These are phyloP conservation scores for Bufo gargarizans DNA, from an alignment of 2,113 vertebrate species.

Conservation along the genomic window DNA sequence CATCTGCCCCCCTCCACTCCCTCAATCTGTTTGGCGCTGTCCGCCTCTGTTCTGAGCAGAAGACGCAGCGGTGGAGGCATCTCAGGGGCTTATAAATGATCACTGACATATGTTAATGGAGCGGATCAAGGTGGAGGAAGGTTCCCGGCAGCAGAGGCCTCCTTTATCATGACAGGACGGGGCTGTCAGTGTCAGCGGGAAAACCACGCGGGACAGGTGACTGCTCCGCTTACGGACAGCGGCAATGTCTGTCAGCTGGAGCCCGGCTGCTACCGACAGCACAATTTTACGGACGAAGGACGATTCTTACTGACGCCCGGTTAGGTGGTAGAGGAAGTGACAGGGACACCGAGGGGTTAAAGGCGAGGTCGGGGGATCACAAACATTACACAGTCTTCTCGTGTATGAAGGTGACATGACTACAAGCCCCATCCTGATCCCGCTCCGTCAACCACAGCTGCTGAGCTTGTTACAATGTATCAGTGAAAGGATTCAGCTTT, in stretches of 20 bases:
- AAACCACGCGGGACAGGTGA: background rate
- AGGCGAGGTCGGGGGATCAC: background rate
- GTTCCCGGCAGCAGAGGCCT: background rate
- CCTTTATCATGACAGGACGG: constrained; percentile 26
- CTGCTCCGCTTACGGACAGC: background rate
- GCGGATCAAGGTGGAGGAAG: constrained; percentile 62
- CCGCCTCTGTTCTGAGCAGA: constrained; percentile 64
- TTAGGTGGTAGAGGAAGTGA: background rate
- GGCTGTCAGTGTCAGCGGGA: background rate
- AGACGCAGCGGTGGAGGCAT: constrained; percentile 56
- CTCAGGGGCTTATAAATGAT: constrained; percentile 66
- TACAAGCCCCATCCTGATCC: background rate
- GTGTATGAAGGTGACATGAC: background rate
- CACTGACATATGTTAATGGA: constrained; percentile 73
- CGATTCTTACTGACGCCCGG: background rate
- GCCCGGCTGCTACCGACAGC: background rate
- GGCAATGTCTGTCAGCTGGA: background rate
- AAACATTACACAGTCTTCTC: no score
- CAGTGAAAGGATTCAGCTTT: background rate
- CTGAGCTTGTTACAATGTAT: background rate
- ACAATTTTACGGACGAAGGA: background rate
- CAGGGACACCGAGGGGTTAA: background rate
- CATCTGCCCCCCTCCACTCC: constrained; percentile 73
- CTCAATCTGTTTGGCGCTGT: constrained; percentile 71
- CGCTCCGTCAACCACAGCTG: background rate